phyloP scores from a whole-genome alignment of 2,113 vertebrate genomes.

The Leuciscus idus region DNA sequence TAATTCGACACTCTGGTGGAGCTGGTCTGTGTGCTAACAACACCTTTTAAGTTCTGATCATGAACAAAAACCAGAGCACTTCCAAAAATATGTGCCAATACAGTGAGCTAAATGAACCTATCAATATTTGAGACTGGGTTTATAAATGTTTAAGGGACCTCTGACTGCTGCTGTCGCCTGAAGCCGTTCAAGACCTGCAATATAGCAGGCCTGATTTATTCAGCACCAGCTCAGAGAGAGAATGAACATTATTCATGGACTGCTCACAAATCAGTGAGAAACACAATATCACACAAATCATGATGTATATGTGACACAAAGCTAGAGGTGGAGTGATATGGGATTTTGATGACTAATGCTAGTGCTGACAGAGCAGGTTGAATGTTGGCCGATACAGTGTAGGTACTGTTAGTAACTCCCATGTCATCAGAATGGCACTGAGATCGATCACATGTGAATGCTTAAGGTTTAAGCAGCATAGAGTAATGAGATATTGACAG shows the following conservation, averaged over 20 bases:
- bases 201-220: background rate
- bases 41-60: no score
- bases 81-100: no score
- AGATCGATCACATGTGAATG: background rate
- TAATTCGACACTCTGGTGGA: no score
- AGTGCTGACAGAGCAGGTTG: background rate
- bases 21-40: no score
- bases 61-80: no score
- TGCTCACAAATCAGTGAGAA: background rate
- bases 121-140: background rate
- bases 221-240: background rate
- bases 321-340: background rate
- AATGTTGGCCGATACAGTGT: background rate
- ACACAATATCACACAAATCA: background rate
- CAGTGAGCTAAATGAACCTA: background rate
- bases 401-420: background rate
- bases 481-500: conserved; percentile 13
- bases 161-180: background rate
- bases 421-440: background rate
- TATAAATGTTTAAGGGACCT: background rate
- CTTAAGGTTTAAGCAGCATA: background rate
- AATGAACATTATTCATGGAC: background rate
- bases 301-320: background rate
- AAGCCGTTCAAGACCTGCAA: background rate
- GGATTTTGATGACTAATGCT: background rate